phyloP scores from a whole-genome alignment of 23 tunicate species.

The Pegea sp. region DNA sequence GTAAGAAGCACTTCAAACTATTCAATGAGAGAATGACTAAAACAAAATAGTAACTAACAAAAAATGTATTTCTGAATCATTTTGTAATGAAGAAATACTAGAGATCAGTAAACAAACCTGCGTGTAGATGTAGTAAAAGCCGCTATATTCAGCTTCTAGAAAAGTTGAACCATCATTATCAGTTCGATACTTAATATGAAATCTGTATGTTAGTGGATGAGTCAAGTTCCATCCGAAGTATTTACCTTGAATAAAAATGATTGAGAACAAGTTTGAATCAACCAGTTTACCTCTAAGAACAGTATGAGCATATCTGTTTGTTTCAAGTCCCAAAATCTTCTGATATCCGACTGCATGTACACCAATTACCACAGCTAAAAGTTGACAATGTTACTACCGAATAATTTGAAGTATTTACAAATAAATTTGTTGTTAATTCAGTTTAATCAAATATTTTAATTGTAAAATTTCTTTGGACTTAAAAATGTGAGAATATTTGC shows the following conservation, averaged over 20 bases:
- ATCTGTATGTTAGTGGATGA: not conserved
- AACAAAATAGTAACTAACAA: no score
- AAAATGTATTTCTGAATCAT: no score
- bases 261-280: not conserved
- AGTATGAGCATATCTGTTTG: not conserved
- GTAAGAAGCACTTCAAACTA: no score
- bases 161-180: not conserved
- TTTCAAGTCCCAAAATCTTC: not conserved
- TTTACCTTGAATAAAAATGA: not conserved
- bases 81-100: no score
- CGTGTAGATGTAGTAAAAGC: slow-evolving; percentile 1
- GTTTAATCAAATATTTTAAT: no score
- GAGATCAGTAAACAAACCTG: not conserved
- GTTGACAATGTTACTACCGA: no score
- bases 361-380: not conserved
- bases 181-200: not conserved
- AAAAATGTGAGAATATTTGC: no score
- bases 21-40: no score
- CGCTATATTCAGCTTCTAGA: not conserved
- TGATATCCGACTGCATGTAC: slow-evolving; percentile 1
- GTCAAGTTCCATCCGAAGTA: slow-evolving; percentile 2
- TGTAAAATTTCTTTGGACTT: no score
- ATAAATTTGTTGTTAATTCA: no score
- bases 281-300: not conserved
- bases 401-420: no score